phyloP scores from a whole-genome alignment of 2,113 vertebrate species.

The Hyperopisus bebe region DNA sequence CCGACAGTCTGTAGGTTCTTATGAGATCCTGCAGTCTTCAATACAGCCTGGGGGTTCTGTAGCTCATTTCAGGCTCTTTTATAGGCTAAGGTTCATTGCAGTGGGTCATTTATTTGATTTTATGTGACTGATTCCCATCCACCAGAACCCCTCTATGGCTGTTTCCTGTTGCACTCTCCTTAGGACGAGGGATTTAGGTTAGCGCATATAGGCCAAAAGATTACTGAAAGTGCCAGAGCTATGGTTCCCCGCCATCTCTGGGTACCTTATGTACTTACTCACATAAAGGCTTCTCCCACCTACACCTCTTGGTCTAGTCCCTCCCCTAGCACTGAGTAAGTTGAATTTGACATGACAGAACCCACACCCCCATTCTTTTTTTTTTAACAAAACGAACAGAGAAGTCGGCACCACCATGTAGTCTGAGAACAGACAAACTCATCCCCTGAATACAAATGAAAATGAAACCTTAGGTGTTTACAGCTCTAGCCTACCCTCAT shows the following conservation, averaged over 20 bases:
- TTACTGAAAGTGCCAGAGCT: background rate
- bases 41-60: background rate
- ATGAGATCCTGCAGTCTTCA: background rate
- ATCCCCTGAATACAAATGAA: background rate
- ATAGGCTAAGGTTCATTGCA: background rate
- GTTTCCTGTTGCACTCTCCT: background rate
- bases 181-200: background rate
- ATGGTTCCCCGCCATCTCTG: background rate
- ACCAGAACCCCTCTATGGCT: background rate
- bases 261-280: background rate
- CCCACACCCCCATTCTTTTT: background rate
- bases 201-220: background rate
- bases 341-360: background rate
- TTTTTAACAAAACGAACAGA: background rate
- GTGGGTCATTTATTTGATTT: background rate
- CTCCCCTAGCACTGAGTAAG: background rate
- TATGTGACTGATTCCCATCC: background rate
- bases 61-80: background rate
- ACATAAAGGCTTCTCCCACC: background rate
- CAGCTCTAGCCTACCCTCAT: background rate
- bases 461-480: background rate
- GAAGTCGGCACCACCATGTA: background rate
- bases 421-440: background rate
- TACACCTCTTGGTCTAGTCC: background rate
- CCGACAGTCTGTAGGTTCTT: background rate